Evolutionary conservation across 2,888 invertebrate species (phyloP).

Genomic region (Agrotis exclamationis): DNA sequence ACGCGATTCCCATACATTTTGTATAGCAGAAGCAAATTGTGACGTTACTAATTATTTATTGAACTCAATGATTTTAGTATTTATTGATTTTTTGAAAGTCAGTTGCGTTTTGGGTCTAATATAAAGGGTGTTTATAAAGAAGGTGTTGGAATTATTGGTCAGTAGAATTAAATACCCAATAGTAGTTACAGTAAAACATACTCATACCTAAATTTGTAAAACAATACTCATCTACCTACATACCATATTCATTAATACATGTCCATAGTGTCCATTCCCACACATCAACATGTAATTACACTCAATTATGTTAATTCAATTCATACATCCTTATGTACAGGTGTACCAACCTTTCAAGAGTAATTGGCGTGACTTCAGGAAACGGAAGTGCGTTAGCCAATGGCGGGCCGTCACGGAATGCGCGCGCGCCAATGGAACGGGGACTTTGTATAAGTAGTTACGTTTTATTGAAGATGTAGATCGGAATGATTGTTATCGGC

Average conservation of each 20-base stretch:
- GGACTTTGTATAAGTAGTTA: constrained; percentile 42
- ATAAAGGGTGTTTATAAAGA: too few species aligned
- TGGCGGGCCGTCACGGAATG: constrained; percentile 81
- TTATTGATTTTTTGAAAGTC: too few species aligned
- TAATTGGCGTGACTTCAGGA: constrained; percentile 84
- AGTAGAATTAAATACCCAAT: too few species aligned
- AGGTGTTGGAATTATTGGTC: too few species aligned
- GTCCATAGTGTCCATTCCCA: constrained; percentile 25
- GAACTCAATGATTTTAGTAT: too few species aligned
- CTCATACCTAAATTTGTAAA: background rate
- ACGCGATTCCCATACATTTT: too few species aligned
- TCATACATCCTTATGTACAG: constrained; percentile 77
- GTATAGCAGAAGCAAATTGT: too few species aligned
- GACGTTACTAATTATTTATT: too few species aligned
- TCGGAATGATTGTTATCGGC: constrained; percentile 11
- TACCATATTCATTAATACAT: constrained; percentile 21
- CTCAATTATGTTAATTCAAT: constrained; percentile 65
- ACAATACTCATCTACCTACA: constrained; percentile 8
- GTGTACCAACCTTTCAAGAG: constrained; percentile 80
- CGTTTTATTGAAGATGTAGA: constrained; percentile 55
- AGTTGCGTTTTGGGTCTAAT: too few species aligned
- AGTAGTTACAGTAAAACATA: too few species aligned
- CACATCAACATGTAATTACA: constrained; percentile 35
- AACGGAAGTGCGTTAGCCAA: constrained; percentile 85
- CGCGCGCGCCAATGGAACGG: constrained; percentile 70